A percentile compares a stretch with the other conserved stretches of the same genome.
Evolutionary conservation across 1,140 invertebrate species (phyloP).

Genomic region (Subanguina moxae): DNA sequence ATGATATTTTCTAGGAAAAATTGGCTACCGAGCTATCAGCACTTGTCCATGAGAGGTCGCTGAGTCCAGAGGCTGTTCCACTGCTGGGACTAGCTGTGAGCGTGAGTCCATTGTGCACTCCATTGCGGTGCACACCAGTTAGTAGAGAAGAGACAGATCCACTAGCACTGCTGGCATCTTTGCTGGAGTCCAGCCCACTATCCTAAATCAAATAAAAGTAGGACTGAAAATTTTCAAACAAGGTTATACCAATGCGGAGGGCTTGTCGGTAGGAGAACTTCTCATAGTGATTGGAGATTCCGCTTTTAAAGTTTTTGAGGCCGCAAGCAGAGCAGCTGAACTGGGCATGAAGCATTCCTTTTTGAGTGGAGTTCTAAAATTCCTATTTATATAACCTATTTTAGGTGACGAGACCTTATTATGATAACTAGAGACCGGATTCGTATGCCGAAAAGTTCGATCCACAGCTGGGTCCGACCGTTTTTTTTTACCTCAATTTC

Average conservation of each 20-base stretch:
- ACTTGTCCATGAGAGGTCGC: background rate
- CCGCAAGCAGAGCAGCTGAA: background rate
- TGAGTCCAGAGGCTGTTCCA: constrained; percentile 1
- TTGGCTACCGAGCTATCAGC: background rate
- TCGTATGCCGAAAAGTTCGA: too few relatives aligned
- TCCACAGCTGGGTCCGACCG: too few relatives aligned
- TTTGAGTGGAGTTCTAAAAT: background rate
- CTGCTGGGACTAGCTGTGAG: background rate
- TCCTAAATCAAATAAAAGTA: background rate
- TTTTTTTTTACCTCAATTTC: too few relatives aligned
- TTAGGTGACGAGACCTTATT: too few relatives aligned
- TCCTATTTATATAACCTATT: background rate
- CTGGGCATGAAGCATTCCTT: background rate
- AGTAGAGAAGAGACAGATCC: background rate
- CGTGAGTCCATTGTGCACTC: background rate
- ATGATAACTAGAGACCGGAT: too few relatives aligned
- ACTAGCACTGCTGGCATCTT: background rate
- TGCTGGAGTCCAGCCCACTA: background rate
- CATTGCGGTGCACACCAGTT: background rate
- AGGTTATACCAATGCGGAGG: background rate
- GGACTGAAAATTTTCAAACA: background rate
- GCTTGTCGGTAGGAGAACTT: background rate
- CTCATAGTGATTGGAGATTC: background rate
- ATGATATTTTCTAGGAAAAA: too few relatives aligned
- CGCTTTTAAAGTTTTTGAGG: background rate